These are phyloP conservation scores for Corvus moneduloides DNA, from an alignment of 2,113 vertebrate genomes.

Conservation along the genomic window DNA sequence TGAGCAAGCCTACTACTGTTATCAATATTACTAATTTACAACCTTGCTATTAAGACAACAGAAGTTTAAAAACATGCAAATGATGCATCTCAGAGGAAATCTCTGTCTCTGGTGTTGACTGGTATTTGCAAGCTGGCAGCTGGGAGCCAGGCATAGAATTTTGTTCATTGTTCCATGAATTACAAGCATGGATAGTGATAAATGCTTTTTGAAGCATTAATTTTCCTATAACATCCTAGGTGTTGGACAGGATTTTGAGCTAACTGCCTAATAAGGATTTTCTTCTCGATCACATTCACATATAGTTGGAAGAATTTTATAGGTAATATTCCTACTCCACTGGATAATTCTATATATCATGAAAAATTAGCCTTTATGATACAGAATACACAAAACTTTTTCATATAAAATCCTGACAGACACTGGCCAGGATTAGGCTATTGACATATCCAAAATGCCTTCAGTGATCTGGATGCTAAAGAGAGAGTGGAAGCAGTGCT, in stretches of 20 bases:
- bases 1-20: neutral
- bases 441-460: neutral
- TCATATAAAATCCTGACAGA: neutral
- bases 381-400: neutral
- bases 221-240: neutral
- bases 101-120: neutral
- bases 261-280: neutral
- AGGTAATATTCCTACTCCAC: neutral
- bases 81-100: neutral
- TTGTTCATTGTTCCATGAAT: neutral
- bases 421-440: neutral
- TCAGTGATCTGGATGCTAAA: neutral
- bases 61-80: neutral
- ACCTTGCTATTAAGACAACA: neutral
- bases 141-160: neutral
- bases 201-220: neutral
- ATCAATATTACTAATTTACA: neutral
- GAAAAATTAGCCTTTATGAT: neutral
- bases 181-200: neutral
- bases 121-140: neutral
- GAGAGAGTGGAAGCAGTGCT: neutral
- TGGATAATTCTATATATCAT: neutral
- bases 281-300: neutral
- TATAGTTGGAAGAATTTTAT: neutral
- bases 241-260: neutral